A percentile compares a stretch with the other conserved stretches of the same genome.
phyloP scores from a whole-genome alignment of 2,888 invertebrate species.

The Calameuta idolon region DNA sequence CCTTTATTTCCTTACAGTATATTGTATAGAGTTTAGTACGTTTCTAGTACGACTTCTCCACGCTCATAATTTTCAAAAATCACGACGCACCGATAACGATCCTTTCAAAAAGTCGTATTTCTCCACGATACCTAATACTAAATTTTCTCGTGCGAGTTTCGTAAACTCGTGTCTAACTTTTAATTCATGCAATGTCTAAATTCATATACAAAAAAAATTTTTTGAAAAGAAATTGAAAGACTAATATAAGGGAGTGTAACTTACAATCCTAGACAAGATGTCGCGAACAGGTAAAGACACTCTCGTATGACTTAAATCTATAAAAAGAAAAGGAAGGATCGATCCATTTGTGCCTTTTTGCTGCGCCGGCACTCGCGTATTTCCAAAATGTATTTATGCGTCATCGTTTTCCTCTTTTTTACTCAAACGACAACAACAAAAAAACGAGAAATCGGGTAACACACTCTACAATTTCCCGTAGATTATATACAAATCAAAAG shows the following conservation, averaged over 20 bases:
- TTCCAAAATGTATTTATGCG: not conserved
- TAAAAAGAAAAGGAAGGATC: not conserved
- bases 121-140: not conserved
- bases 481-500: not conserved
- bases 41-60: not conserved
- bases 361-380: not conserved
- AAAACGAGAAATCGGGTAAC: not conserved
- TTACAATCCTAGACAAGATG: not conserved
- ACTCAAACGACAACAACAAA: not conserved
- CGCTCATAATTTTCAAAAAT: not conserved
- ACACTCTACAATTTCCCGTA: not conserved
- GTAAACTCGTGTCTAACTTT: not conserved
- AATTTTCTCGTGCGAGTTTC: not conserved
- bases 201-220: not conserved
- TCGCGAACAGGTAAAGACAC: not conserved
- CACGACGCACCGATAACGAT: not conserved
- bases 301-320: not conserved
- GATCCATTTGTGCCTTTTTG: not conserved
- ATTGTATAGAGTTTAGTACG: not conserved
- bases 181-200: not conserved
- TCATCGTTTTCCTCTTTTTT: too few relatives aligned
- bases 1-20: not conserved
- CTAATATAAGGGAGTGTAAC: not conserved
- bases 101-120: not conserved
- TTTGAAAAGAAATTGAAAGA: not conserved